Evolutionary conservation across 2,113 vertebrate genomes (phyloP), one percentile per base, ranked within the genome.

Genomic region (Formicarius rufipectus): DNA sequence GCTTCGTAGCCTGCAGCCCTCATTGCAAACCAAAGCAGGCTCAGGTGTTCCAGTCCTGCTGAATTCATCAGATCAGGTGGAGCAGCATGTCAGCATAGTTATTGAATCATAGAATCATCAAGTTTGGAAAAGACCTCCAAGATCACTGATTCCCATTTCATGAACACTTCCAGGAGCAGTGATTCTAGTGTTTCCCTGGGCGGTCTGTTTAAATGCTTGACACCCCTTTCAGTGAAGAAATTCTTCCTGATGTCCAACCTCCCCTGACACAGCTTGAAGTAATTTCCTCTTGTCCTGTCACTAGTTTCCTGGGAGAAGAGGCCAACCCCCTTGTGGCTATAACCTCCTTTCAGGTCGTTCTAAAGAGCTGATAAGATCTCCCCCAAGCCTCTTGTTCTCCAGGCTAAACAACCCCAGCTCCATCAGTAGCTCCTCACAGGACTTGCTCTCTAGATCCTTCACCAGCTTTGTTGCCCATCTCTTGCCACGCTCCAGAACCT

Each of bases 41-140:
- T 89, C 8, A 67, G 64, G 67, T 35, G 19, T 44, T 89, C 20
- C 22, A 49, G n/a, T 63, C 35, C 52, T 52, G 42, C 30, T 53
- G 87, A 33, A 69, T 71, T 75, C 77, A 67, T 30, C 35, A 74
- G 30, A 33, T 45, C 35, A 31, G 30, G 12, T 39, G 73, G 12
- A 89, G 23, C 42, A 47, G 10, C 0, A 0, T 35, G 19, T 30
- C 66, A 81, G 5, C 30, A 30, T 35, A 33, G 22, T 12, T 45
- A 67, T 3, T 67, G 35, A 63, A 40, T 40, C 18, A 30, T 14
- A 40, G 60, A 62, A 40, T 30, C 60, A 28, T 40, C 30, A 30
- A 40, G 39, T 6, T 21, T 63, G 39, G 27, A 63, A 39, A 40
- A 63, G 27, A 30, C 18, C 18, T 63, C 39, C 18, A 40, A 30